Percentiles rank a stretch among this genome's conserved stretches.
phyloP scores from a whole-genome alignment of 2,888 invertebrate species.

The Abrostola tripartita region DNA sequence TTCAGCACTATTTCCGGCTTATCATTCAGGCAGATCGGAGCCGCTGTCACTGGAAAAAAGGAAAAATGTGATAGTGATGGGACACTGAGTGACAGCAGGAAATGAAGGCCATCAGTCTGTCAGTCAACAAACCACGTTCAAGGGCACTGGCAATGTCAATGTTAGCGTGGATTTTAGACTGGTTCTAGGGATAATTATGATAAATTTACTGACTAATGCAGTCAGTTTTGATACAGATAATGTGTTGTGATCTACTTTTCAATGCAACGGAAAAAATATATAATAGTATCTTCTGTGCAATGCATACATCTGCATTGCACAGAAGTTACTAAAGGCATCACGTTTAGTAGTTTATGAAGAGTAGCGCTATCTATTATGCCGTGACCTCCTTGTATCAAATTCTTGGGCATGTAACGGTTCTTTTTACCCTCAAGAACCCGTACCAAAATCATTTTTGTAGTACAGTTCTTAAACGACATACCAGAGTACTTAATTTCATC shows the following conservation, averaged over 20 bases:
- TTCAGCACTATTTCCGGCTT: conserved; percentile 91
- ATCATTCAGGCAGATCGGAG: conserved; percentile 92
- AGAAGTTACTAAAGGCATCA: too few species aligned
- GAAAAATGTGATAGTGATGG: conserved; percentile 40
- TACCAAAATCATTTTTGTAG: too few species aligned
- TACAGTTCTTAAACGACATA: conserved; percentile 41
- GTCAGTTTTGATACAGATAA: neutral
- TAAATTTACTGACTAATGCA: neutral
- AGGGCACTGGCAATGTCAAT: conserved; percentile 50
- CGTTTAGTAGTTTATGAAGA: too few species aligned
- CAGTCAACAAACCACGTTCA: conserved; percentile 45
- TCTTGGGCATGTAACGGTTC: too few species aligned
- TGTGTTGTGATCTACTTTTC: too few species aligned
- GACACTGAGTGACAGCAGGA: conserved; percentile 47
- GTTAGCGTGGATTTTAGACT: conserved; percentile 17
- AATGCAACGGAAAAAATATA: too few species aligned
- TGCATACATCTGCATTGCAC: too few species aligned
- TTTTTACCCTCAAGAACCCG: too few species aligned
- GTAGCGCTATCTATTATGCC: too few species aligned
- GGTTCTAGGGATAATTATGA: neutral
- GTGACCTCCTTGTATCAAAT: too few species aligned
- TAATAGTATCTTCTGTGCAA: too few species aligned
- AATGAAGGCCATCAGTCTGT: conserved; percentile 29
- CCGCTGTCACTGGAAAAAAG: conserved; percentile 90
- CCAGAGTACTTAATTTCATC: conserved; percentile 89